Base-by-base conservation (phyloP, 2,888 invertebrate species). In the Xanthorhoe designata region DNA sequence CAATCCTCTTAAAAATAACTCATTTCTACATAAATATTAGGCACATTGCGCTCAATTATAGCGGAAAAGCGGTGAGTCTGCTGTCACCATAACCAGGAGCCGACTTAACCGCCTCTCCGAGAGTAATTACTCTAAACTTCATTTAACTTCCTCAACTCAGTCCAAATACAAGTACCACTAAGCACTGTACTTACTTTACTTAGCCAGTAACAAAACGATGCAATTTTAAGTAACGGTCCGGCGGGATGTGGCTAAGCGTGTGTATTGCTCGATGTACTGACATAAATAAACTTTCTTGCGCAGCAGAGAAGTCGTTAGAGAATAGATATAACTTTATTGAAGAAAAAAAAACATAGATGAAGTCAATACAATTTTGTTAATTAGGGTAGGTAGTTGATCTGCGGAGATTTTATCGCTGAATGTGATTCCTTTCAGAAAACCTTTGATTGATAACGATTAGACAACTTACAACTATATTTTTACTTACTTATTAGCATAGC, bases 101-200 rank as follows among this genome's bases (percentile, higher is more conserved):
- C 83, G 81, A 86, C 86, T 82, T 88, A 88, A 90, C 89, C 88
- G 85, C 87, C 87, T 84, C 88, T 86, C 85, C 73, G 87, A 88
- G 90, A 90, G 89, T 90, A 91, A 91, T 91, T 91, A 90, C 87
- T 87, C 85, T 80, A 85, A 90, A 91, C 87, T 90, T 90, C 90
- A 92, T 91, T 90, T 90, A 91, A 91, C 89, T 91, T 91, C 87
- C 90, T 85, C 85, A 82, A 88, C 90, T 88, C 86, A 82, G 85
- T 86, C 88, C 86, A 87, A 90, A 90, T 88, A 88, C 86, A 86
- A 85, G 85, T 81, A 83, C 88, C 88, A 82, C 89, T 90, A 89
- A 91, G 88, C 84, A 85, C 86, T 82, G 83, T 86, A 88, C 89
- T 88, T 87, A 86, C 88, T 87, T 86, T 84, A 85, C 87, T 89